These are phyloP conservation scores for Eospalax fontanierii DNA, from an alignment of 2,797 vertebrate genomes.

Conservation along the genomic window DNA sequence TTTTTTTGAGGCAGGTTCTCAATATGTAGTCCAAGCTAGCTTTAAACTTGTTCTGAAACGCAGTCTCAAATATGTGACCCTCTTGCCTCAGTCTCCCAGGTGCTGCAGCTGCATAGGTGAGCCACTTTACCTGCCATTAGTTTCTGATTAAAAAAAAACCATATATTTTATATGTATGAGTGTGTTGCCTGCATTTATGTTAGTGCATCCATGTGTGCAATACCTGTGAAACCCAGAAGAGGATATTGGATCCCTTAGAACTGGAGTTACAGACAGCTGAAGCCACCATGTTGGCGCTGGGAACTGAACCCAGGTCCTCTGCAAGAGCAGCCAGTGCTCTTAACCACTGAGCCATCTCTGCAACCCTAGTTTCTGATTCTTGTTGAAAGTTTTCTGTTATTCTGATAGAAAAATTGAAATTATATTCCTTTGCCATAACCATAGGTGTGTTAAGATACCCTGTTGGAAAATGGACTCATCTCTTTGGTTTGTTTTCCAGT, in stretches of 20 bases:
- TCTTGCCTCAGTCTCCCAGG: neutral
- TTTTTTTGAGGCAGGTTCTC: neutral
- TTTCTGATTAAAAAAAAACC: neutral
- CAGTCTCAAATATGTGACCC: neutral
- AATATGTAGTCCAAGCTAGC: neutral
- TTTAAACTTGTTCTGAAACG: neutral
- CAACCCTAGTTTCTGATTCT: slow-evolving; percentile 1
- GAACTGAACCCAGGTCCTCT: no score
- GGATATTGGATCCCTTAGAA: no score
- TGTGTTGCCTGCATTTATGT: no score
- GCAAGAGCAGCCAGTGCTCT: no score
- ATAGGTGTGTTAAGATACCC: neutral
- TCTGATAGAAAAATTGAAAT: neutral
- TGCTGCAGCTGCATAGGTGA: neutral
- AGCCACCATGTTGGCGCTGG: no score
- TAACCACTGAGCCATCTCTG: no score
- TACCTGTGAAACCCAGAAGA: no score
- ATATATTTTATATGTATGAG: no score
- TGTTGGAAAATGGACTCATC: neutral
- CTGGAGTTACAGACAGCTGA: no score
- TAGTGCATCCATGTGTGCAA: no score
- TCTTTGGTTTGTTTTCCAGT: neutral
- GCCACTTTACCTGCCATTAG: neutral
- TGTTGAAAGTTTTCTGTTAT: neutral
- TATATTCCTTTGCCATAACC: neutral